Conservation (phyloP, 2,113 vertebrate genomes). For the Pomatostomus ruficeps region DNA sequence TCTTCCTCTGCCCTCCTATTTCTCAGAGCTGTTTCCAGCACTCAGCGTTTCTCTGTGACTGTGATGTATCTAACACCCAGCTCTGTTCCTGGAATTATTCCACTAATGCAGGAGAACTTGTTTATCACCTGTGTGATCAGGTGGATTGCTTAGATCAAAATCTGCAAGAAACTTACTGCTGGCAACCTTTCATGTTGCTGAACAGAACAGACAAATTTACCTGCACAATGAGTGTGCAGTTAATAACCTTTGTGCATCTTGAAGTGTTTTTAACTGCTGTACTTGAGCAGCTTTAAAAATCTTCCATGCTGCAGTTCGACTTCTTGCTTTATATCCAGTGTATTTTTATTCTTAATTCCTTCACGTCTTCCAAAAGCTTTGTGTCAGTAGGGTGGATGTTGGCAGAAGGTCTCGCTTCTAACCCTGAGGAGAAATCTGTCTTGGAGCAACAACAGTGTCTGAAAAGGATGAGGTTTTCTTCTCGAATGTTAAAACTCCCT, state of each 20-base stretch:
- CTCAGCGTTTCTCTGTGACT: conserved; percentile 1
- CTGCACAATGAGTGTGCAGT: background rate
- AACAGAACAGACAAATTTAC: background rate
- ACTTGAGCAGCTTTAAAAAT: background rate
- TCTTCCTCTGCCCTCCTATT: background rate
- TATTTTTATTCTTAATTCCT: background rate
- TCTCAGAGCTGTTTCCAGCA: background rate
- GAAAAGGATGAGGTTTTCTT: background rate
- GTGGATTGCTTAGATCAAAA: background rate
- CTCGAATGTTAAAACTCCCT: background rate
- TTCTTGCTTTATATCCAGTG: background rate
- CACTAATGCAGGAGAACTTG: background rate
- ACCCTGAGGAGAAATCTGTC: background rate
- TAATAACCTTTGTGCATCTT: background rate
- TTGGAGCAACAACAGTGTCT: background rate
- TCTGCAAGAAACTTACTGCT: background rate
- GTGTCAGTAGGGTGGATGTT: background rate
- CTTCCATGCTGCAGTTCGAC: background rate
- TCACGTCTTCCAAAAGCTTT: background rate
- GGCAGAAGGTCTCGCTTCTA: background rate
- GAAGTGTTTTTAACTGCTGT: background rate
- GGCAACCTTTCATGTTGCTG: background rate
- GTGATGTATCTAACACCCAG: background rate
- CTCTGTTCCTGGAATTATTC: background rate
- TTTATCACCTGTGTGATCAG: background rate